Base-by-base conservation (phyloP, 53 echinoderm and acorn worm genomes). In the Hippasteria phrygiana region DNA sequence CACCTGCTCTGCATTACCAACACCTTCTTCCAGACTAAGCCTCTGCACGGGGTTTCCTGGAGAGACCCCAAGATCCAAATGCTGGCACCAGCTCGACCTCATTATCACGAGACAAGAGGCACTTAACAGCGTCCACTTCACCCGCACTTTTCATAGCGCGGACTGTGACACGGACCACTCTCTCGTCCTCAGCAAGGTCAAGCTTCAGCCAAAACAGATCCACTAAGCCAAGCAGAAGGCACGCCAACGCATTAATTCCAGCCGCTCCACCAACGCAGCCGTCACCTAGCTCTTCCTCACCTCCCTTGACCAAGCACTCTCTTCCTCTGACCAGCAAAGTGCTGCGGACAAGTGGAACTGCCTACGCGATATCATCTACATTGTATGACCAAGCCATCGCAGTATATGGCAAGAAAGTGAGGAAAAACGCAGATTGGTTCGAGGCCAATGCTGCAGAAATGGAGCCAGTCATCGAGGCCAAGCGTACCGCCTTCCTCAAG, bases 41-140 rank as follows among this genome's bases (percentile, higher is more conserved):
- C 55, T 2, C 45, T 32, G 13, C 81, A 92, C 82, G 71, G 31
- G 27, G 88, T 88, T 5, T 75, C 87, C 1, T 87, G 91, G 87
- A 41, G 29, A 74, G 84, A 84, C 1, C 90, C 83, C 0, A 73
- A n/a, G 75, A 13, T 90, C 90, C 28, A 37, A 55, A n/a, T n/a
- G n/a, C n/a, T n/a, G n/a, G n/a, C n/a, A n/a, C n/a, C n/a, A n/a
- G n/a, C n/a, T n/a, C n/a, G 9, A 43, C 84, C 35, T 83, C 84
- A 64, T 75, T 84, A 42, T 84, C 73, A 41, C 26, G 73, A 28
- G 75, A 84, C 53, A 28, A 43, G 6, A 34, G 71, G 29, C 75
- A 75, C 7, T 16, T 42, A 5, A 43, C 75, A 18, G 75, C 39
- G 18, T 75, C 24, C 29, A 43, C 39, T 43, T 10, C 75, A 2